phyloP scores from a whole-genome alignment of 2,888 invertebrate species.

The Plutella xylostella region DNA sequence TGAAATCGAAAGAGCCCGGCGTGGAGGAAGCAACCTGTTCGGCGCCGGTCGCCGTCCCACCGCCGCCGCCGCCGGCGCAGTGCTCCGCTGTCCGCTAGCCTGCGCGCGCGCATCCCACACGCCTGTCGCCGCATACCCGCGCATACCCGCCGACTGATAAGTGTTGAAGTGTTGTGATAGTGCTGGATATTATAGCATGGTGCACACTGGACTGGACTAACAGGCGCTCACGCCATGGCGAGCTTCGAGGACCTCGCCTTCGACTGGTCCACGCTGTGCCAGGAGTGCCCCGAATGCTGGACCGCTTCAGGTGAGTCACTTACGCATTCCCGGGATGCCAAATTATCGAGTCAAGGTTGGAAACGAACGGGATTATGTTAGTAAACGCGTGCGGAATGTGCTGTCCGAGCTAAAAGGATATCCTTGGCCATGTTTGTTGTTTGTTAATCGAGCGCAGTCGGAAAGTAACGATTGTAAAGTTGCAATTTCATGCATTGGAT shows the following conservation, averaged over 20 bases:
- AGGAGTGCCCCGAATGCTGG: conserved; percentile 74
- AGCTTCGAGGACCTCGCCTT: conserved; percentile 73
- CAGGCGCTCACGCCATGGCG: conserved; percentile 57
- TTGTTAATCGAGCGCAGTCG: too few relatives aligned
- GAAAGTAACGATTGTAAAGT: too few relatives aligned
- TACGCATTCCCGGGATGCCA: background rate
- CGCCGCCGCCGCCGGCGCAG: conserved; percentile 47
- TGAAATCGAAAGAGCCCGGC: conserved; percentile 55
- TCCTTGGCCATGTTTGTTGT: too few relatives aligned
- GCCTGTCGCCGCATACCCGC: too few relatives aligned
- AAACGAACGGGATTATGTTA: conserved; percentile 18
- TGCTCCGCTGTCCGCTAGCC: conserved; percentile 50
- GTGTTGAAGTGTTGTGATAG: too few relatives aligned
- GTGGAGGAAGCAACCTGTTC: conserved; percentile 49
- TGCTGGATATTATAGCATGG: conserved; percentile 36
- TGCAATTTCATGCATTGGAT: too few relatives aligned
- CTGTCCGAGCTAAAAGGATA: too few relatives aligned
- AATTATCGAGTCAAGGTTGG: conserved; percentile 14
- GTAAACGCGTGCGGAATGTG: too few relatives aligned
- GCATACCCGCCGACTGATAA: too few relatives aligned
- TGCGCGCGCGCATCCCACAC: conserved; percentile 42
- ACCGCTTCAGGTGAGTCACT: conserved; percentile 67
- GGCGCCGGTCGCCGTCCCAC: conserved; percentile 44
- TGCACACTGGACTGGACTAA: conserved; percentile 31
- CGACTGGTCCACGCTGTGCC: conserved; percentile 75